Base-by-base conservation (phyloP, 2,888 invertebrate genomes). In the Himalopsyche tibetana region DNA sequence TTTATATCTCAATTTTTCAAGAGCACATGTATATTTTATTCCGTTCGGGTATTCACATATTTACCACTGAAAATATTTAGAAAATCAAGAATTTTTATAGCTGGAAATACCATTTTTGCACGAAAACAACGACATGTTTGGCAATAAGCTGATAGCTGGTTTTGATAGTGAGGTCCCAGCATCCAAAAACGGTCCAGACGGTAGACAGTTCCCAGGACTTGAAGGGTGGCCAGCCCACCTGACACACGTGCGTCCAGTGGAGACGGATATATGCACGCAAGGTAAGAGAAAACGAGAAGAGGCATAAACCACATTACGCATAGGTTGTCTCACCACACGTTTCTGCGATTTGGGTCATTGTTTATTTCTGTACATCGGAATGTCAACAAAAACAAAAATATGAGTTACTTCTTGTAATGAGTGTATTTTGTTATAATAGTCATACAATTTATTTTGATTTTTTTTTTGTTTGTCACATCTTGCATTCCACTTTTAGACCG, bases 201-300 rank as follows among this genome's bases (percentile, higher is more conserved):
- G 55, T 55, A 84, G 80, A 82, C 42, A 84, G 85, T 88, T 88
- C 88, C 87, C 88, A 88, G 87, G 86, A 69, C 86, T 84, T 84
- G 82, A 82, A 82, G 86, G 88, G 88, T 87, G 88, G 88, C 86
- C 88, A 87, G 80, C 88, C 82, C 88, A 88, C 88, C 88, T 88
- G 87, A 85, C 85, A 86, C 88, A 88, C 88, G 87, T 87, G 88
- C 87, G 84, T 84, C 80, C 82, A 63, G 45, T 55, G 9, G 86
- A 82, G 85, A 84, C 40, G 45, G 42, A 42, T 17, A 28, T 82
- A 80, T 82, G 45, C 45, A 28, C 11, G 4, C 36, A 8, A 5
- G 6, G 51, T n/a, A 63, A 56, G 86, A 36, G 19, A 17, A 81
- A 87, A 40, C 17, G 80, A 79, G 63, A 84, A 40, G 51, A 63